These are phyloP conservation scores for Pararge aegeria DNA, from an alignment of 1,140 invertebrate genomes.

Conservation along the genomic window DNA sequence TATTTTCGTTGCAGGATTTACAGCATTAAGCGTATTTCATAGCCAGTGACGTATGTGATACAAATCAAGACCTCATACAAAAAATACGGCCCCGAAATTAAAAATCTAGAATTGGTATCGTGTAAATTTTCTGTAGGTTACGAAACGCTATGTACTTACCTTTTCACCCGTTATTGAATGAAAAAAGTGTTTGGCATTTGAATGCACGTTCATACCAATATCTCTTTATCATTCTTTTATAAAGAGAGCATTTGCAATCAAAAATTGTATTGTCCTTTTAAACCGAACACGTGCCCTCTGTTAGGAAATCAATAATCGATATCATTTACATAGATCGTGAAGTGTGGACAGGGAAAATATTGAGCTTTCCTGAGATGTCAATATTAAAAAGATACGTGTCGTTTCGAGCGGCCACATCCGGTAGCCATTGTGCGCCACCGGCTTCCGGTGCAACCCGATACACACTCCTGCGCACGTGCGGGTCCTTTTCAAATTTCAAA, in stretches of 20 bases:
- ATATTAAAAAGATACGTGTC: constrained; percentile 78
- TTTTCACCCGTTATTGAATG: not conserved
- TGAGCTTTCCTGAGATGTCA: constrained; percentile 74
- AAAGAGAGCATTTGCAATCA: not conserved
- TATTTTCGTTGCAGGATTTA: too few species aligned
- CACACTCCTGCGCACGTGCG: constrained; percentile 78
- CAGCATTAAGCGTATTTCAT: too few species aligned
- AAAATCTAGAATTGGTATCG: too few species aligned
- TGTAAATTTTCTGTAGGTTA: too few species aligned
- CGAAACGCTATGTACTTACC: not conserved
- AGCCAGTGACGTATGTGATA: too few species aligned
- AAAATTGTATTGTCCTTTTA: not conserved
- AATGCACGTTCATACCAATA: not conserved
- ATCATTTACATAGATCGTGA: constrained; percentile 46
- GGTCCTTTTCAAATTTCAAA: constrained; percentile 71
- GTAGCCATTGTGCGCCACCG: constrained; percentile 69
- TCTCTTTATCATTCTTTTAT: not conserved
- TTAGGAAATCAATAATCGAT: constrained; percentile 39
- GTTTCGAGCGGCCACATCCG: constrained; percentile 76
- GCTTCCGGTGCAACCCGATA: constrained; percentile 77
- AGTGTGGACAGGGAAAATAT: constrained; percentile 71
- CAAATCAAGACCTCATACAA: too few species aligned
- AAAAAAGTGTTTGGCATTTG: not conserved
- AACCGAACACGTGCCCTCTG: constrained; percentile 31
- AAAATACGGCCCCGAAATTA: too few species aligned